A percentile compares a stretch with the other conserved stretches of the same genome.
Evolutionary conservation across 2,797 vertebrate species (phyloP).

Genomic region (Manis javanica): DNA sequence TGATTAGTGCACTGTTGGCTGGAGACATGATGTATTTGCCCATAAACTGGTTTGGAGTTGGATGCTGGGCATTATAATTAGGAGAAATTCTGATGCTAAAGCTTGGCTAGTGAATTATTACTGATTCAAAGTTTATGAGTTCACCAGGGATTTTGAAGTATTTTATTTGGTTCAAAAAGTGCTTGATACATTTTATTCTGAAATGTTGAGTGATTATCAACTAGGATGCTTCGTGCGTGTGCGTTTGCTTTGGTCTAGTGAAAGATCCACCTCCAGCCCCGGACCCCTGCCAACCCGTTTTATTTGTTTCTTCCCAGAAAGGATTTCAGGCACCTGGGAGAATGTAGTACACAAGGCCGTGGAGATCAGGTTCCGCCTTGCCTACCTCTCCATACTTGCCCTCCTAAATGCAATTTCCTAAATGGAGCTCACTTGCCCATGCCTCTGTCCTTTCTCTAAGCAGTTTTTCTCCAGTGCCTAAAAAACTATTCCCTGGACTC

Average conservation of each 20-base stretch:
- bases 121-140: conserved; percentile 54
- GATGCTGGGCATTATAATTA: not conserved
- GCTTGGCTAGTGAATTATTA: not conserved
- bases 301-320: conserved; percentile 41
- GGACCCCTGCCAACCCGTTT: not conserved
- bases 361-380: not conserved
- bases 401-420: not conserved
- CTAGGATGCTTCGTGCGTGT: not conserved
- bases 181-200: conserved; percentile 50
- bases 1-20: not conserved
- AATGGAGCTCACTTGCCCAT: not conserved
- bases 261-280: not conserved
- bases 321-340: not conserved
- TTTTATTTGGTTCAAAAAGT: conserved; percentile 52
- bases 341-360: not conserved
- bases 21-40: conserved; percentile 19
- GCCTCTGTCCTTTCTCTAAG: not conserved
- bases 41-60: not conserved
- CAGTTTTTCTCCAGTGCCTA: not conserved
- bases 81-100: conserved; percentile 7
- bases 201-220: not conserved
- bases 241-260: not conserved
- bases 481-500: not conserved
- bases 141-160: conserved; percentile 36
- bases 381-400: not conserved